Base-by-base conservation (phyloP, 2,888 invertebrate species). In the Nomada fabriciana region DNA sequence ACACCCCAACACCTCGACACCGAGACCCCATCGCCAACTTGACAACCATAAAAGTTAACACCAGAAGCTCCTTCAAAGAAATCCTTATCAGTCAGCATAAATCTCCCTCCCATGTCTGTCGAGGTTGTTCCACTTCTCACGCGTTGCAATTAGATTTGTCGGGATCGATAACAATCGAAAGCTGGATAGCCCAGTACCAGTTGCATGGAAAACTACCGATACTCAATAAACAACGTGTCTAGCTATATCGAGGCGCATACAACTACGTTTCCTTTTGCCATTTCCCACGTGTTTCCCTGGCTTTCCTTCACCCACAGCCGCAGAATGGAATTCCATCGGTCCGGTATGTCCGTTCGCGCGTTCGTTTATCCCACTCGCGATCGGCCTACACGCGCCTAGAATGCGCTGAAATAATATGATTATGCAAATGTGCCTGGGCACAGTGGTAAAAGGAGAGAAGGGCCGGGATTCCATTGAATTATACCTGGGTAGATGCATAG, bases 371-470 rank as follows among this genome's bases (percentile, higher is more conserved):
- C 86, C 86, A 89, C 90, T 89, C 86, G 82, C 80, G 82, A 82
- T 70, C 89, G 79, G 80, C 88, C 86, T 88, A 88, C 88, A 87
- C 88, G 85, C 85, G 83, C 76, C 60, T 77, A 82, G 88, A 88
- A 87, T 84, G 83, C 87, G 81, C 82, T 86, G 88, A 83, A 88
- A 80, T 89, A 90, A 92, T 89, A 86, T 88, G 90, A 92, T 92
- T 92, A 92, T 92, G 92, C 89, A 91, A 91, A 92, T 91, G 80
- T 73, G 72, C 20, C 61, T 20, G 50, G 52, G 67, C n/a, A 53
- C 74, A 36, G 53, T 13, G 63, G 72, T 47, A 42, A 50, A 61
- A 43, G 67, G 67, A 25, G 29, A 29, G 20, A 50, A 65, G 68
- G 64, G 52, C 43, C 42, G 36, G 76, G 69, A 76, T 77, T 76